Base-by-base conservation (phyloP, 1,140 invertebrate species). In the Brachionus manjavacas region DNA sequence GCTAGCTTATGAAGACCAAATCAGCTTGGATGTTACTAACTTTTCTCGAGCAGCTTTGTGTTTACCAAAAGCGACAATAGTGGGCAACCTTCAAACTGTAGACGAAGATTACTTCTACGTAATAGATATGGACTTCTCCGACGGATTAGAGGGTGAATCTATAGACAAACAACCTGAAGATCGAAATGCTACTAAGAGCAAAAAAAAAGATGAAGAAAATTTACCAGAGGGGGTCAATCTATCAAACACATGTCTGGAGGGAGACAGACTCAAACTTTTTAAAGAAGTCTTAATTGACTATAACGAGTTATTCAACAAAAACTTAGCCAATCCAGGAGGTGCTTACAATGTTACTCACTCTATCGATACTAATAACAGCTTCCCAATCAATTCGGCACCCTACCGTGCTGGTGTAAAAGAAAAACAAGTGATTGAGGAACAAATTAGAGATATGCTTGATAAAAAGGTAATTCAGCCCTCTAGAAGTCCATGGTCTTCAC, bases 391-490 rank as follows among this genome's bases (percentile, higher is more conserved):
- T 20, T 46, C 23, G 9, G n/a, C 46, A 20, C 52, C 79, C 3
- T 16, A 41, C 25, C 8, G 16, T 14, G 35, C 70, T 12, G 70
- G 70, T 3, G 31, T n/a, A 11, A 43, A 12, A 41, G 70, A 74
- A 23, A 12, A 20, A 16, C 9, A 74, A n/a, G 70, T 74, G 14
- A 74, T 74, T 23, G 70, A 74, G 20, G 70, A 74, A n/a, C 70
- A 74, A 8, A 72, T 83, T 12, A 35, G 31, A 8, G 60, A 66
- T 16, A 83, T 83, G 80, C 12, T 66, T 14, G 35, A 87, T 28
- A 23, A 52, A 31, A 84, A 55, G 35, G 84, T 80, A 1, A 55
- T 80, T 9, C 23, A 39, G 31, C 76, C 76, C 4, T 80, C 76
- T 14, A 80, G 52, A 23, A 55, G 49, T 41, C 49, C 46, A 9